Conservation (phyloP, 2,113 vertebrate species). For the Danionella cerebrum region DNA sequence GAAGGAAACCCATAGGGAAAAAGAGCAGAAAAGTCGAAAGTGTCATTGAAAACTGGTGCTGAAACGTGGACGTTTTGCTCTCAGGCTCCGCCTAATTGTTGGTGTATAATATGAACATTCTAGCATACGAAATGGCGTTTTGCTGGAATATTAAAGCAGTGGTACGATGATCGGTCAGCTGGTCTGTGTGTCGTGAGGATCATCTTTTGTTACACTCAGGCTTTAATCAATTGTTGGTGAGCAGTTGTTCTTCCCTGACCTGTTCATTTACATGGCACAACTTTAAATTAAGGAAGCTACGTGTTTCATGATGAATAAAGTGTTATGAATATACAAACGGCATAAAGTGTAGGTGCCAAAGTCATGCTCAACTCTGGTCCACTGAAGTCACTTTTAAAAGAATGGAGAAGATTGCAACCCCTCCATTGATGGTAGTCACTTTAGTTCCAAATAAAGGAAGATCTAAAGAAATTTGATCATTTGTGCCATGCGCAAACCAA, state of each 20-base stretch:
- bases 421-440: no score
- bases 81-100: neutral
- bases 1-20: neutral
- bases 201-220: neutral
- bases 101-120: neutral
- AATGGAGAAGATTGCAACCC: no score
- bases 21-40: constrained; percentile 5
- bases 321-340: no score
- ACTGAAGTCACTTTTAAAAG: no score
- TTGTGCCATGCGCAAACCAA: no score
- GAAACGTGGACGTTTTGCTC: neutral
- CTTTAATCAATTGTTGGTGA: neutral
- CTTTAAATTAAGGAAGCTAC: neutral
- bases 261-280: constrained; percentile 20
- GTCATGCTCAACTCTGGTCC: no score
- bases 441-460: no score
- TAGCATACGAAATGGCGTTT: neutral
- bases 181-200: neutral
- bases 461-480: no score
- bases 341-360: no score
- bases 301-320: neutral
- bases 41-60: neutral
- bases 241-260: neutral
- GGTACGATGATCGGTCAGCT: neutral
- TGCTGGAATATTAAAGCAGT: neutral